Base-by-base conservation (phyloP, 2,888 invertebrate species). In the Eretmocerus hayati region DNA sequence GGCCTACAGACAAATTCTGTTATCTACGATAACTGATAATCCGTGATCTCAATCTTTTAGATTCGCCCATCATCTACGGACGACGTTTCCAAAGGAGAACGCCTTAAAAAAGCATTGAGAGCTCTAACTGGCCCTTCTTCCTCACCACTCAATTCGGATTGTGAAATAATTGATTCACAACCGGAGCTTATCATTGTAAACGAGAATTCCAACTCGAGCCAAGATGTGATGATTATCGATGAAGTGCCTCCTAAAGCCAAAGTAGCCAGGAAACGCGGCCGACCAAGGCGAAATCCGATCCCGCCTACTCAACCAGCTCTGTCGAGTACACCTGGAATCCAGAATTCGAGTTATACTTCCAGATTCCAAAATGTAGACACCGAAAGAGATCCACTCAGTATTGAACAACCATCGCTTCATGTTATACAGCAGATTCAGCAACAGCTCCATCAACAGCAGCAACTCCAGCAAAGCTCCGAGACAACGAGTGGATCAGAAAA, bases 151-250 rank as follows among this genome's bases (percentile, higher is more conserved):
- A 58, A 56, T 19, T 63, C 69, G 1, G 71, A 70, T 26, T 69
- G 70, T 35, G 69, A 71, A 42, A 70, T 71, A 20, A 69, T 71
- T 22, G 70, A 71, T 20, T 67, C 46, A 39, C 63, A 65, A 18
- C 70, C 71, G 1, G 71, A 71, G 43, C 49, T 71, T 6, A 70
- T 71, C 42, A 69, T 71, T 35, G 70, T 70, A 6, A 71, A 71
- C 42, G 71, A 71, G 31, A 71, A 69, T 42, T 71, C 71, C 1
- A 71, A 70, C 46, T 71, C 71, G 5, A 71, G 71, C 45, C 72
- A 69, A 54, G 73, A 71, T 37, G 67, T 72, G 11, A 64, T 71
- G 61, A 72, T 71, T n/a, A 68, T 73, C 40, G 71, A 72, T 39
- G 72, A 72, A 41, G 66, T 70, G 3, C 59, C 67, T 15, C 56